These are phyloP conservation scores for Acestrorhynchus altus DNA, from an alignment of 2,797 vertebrate species.

Conservation along the genomic window DNA sequence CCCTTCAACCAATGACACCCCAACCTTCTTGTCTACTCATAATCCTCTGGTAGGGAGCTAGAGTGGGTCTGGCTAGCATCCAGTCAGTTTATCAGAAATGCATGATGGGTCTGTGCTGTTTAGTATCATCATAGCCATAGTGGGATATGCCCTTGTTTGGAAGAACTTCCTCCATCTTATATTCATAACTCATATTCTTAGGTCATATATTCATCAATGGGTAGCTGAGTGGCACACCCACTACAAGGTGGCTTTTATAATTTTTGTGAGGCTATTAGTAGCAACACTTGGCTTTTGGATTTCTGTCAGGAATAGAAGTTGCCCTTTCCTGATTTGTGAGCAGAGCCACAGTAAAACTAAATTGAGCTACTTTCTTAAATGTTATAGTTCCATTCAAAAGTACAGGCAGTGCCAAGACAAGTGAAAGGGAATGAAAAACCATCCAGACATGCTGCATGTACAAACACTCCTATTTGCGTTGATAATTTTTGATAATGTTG, in stretches of 20 bases:
- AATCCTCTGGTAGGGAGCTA: constrained; percentile 18
- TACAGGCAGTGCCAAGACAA: too few species aligned
- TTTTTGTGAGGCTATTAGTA: constrained; percentile 2
- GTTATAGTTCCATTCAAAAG: too few species aligned
- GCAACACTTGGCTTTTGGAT: constrained; percentile 5
- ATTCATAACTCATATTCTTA: constrained; percentile 57
- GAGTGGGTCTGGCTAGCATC: constrained; percentile 22
- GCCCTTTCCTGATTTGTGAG: constrained; percentile 25
- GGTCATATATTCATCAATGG: constrained; percentile 49
- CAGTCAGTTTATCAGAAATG: constrained; percentile 61
- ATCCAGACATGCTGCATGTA: neutral
- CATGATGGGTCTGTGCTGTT: constrained; percentile 53
- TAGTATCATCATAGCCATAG: constrained; percentile 67
- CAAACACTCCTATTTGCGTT: too few species aligned
- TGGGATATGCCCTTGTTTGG: constrained; percentile 66
- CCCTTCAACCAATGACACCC: constrained; percentile 50
- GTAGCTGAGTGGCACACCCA: constrained; percentile 15
- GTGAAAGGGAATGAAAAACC: neutral
- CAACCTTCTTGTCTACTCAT: constrained; percentile 30
- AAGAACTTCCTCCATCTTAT: constrained; percentile 61
- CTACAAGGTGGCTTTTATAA: constrained; percentile 10
- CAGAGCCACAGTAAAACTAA: too few species aligned
- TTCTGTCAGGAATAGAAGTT: constrained; percentile 10
- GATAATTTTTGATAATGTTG: too few species aligned
- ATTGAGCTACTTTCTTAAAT: too few species aligned